These are phyloP conservation scores for Pteronotus mesoamericanus DNA, from an alignment of 2,797 vertebrate genomes.

Conservation along the genomic window DNA sequence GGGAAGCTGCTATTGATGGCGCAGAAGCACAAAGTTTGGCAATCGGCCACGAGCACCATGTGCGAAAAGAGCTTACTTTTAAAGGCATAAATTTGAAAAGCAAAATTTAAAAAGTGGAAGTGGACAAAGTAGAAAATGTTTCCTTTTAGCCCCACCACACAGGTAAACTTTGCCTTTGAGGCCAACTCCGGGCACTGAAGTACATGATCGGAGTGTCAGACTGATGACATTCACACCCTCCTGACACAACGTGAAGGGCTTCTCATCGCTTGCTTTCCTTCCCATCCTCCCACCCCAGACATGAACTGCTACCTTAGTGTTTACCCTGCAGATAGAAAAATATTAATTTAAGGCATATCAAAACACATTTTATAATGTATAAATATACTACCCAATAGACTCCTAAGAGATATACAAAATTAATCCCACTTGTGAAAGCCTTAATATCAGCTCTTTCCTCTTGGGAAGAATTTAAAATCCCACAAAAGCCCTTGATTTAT, in stretches of 20 bases:
- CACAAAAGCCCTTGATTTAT: slow-evolving; percentile 83
- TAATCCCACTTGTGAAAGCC: slow-evolving; percentile 85
- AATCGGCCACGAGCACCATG: slow-evolving; percentile 57
- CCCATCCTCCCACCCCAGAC: not conserved
- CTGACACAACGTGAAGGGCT: not conserved
- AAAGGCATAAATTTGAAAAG: slow-evolving; percentile 1
- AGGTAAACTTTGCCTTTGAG: not conserved
- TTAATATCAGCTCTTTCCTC: slow-evolving; percentile 83
- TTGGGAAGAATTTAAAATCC: slow-evolving; percentile 84
- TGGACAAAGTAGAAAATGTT: not conserved
- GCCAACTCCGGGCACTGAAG: not conserved
- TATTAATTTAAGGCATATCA: slow-evolving; percentile 83
- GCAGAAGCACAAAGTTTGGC: slow-evolving; percentile 64
- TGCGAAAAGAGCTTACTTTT: slow-evolving; percentile 3
- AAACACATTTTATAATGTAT: slow-evolving; percentile 83
- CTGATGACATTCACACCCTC: not conserved
- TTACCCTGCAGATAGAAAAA: slow-evolving; percentile 72
- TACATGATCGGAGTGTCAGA: not conserved
- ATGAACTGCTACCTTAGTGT: not conserved
- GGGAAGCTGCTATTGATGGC: slow-evolving; percentile 72
- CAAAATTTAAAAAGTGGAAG: not conserved
- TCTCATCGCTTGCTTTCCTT: not conserved
- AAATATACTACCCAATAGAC: slow-evolving; percentile 83
- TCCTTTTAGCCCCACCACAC: not conserved
- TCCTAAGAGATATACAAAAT: slow-evolving; percentile 82